Conservation (phyloP, 1,140 invertebrate genomes). For the Papilio glaucus region DNA sequence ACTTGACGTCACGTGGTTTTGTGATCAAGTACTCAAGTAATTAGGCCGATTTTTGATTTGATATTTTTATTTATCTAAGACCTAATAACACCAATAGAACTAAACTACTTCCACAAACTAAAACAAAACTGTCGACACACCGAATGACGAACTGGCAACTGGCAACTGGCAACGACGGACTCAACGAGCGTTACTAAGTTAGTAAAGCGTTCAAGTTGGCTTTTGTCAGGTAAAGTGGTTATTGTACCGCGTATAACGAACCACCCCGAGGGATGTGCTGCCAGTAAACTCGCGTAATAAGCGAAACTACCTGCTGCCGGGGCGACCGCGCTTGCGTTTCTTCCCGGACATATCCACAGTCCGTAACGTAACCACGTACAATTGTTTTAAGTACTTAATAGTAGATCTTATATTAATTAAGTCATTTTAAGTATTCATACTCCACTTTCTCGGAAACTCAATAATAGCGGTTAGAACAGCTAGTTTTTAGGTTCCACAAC, state of each 20-base stretch:
- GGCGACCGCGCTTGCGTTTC: neutral
- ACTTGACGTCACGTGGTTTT: too few species aligned
- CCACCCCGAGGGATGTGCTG: constrained; percentile 34
- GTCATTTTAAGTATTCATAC: too few species aligned
- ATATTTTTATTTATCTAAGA: neutral
- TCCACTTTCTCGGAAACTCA: neutral
- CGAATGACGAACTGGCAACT: constrained; percentile 30
- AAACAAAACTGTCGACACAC: constrained; percentile 35
- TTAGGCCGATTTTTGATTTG: too few species aligned
- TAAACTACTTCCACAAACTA: constrained; percentile 12
- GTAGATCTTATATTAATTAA: too few species aligned
- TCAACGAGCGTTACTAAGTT: constrained; percentile 36
- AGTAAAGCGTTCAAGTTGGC: constrained; percentile 38
- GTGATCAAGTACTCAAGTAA: too few species aligned
- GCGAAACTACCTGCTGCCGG: constrained; percentile 33
- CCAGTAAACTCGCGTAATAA: constrained; percentile 35
- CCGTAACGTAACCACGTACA: neutral
- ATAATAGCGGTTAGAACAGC: too few species aligned
- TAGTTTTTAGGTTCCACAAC: too few species aligned
- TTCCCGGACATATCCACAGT: constrained; percentile 2
- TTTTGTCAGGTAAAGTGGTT: constrained; percentile 39
- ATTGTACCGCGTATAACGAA: constrained; percentile 37
- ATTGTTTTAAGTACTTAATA: too few species aligned
- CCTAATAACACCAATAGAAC: neutral
- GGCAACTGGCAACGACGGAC: constrained; percentile 28